Evolutionary conservation across 2,888 invertebrate genomes (phyloP).

Genomic region (Drosophila cognata): DNA sequence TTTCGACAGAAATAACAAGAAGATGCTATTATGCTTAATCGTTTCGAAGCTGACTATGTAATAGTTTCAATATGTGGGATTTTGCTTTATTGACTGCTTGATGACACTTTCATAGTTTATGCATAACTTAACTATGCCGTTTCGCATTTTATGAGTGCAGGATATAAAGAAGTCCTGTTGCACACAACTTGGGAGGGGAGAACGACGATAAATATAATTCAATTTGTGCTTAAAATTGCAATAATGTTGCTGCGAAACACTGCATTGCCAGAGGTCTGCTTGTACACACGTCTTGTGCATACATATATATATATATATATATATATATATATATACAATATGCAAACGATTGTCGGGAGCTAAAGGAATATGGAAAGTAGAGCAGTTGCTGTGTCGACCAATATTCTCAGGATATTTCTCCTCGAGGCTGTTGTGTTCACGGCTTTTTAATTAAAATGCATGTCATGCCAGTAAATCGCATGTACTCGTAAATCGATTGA

Average conservation of each 20-base stretch:
- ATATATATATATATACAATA: slow-evolving; percentile 9
- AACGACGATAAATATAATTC: slow-evolving; percentile 56
- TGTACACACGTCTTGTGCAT: background rate
- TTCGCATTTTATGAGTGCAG: slow-evolving; percentile 3
- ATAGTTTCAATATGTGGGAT: too few relatives aligned
- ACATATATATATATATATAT: background rate
- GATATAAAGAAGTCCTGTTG: slow-evolving; percentile 6
- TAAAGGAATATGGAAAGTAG: background rate
- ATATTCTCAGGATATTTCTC: slow-evolving; percentile 13
- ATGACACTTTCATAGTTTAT: slow-evolving; percentile 3
- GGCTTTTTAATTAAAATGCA: slow-evolving; percentile 77
- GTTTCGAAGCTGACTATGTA: background rate
- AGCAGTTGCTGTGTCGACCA: slow-evolving; percentile 20
- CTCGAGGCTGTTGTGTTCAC: slow-evolving; percentile 17
- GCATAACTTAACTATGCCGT: background rate
- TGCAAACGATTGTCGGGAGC: slow-evolving; percentile 15
- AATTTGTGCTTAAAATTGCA: slow-evolving; percentile 76
- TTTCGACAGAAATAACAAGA: background rate
- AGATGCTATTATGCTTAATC: background rate
- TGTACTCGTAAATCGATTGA: slow-evolving; percentile 71
- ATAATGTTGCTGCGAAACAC: slow-evolving; percentile 40
- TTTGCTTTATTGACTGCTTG: background rate
- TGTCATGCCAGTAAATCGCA: slow-evolving; percentile 52
- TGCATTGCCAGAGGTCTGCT: slow-evolving; percentile 19
- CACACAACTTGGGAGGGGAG: slow-evolving; percentile 11